These are phyloP conservation scores for Sminthurinus aureus DNA, from an alignment of 2,888 invertebrate species.

Conservation along the genomic window DNA sequence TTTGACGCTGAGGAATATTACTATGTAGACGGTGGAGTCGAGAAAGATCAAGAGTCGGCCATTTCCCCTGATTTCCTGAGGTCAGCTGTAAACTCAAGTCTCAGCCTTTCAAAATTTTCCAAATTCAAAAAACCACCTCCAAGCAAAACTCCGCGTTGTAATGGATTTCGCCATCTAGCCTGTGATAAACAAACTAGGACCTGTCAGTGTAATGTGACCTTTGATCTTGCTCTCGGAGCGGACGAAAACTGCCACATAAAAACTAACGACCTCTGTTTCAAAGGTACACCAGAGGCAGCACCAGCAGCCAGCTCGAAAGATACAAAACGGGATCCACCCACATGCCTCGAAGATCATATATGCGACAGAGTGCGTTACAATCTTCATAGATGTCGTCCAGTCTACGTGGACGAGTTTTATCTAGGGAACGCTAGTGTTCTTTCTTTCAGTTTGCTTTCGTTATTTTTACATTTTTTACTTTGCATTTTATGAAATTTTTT, in stretches of 20 bases:
- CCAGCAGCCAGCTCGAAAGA: neutral
- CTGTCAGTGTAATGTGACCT: conserved; percentile 12
- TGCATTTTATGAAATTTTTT: no score
- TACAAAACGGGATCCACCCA: conserved; percentile 12
- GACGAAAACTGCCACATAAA: conserved; percentile 12
- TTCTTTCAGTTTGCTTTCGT: no score
- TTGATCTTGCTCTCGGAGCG: neutral
- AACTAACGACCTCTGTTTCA: conserved; percentile 15
- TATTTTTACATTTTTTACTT: no score
- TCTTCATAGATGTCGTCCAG: neutral
- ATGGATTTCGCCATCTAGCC: neutral
- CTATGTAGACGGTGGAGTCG: no score
- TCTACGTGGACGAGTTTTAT: neutral
- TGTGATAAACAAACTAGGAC: neutral
- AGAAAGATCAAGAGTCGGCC: no score
- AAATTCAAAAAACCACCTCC: neutral
- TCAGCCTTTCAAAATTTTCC: neutral
- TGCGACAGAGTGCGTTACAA: conserved; percentile 21
- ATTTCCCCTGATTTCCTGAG: no score
- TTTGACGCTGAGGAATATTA: neutral
- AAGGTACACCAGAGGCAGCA: no score
- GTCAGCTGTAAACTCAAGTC: no score
- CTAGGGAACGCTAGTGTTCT: no score
- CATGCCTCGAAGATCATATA: neutral
- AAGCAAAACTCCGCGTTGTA: neutral